Evolutionary conservation across 2,113 vertebrate genomes (phyloP), one percentile per base, ranked within the genome.

Genomic region (Xenopus laevis): DNA sequence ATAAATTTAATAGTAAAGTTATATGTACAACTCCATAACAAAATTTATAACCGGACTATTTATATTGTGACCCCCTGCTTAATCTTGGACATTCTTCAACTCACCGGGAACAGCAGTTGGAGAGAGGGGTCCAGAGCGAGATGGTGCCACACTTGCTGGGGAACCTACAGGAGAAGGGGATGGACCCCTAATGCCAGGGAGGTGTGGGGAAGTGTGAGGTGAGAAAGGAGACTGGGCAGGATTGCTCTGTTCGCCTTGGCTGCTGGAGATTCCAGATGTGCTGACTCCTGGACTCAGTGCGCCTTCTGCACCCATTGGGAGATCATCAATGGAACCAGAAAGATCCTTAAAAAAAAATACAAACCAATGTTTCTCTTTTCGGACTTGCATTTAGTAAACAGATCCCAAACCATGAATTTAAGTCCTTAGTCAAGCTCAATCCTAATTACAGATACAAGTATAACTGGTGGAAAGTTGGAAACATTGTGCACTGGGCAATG

Each of bases 151-250:
- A 33, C 97, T 96, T 84, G 96, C 97, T 5, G 97, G 97, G 71
- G 97, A 99, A 75, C 97, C 96, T 44, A 96, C 95, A 15, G 97
- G 97, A 58, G 97, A 99, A 0, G 97, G 97, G 3, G 97, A 98
- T 17, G 97, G 97, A 79, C 97, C 97, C 84, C 97, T 88, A 83
- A 99, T 96, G 82, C 97, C 96, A 79, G 96, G 94, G 86, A 98
- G 90, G 86, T 98, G 97, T 83, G 97, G 97, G 78, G 97, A 99
- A 59, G 97, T 98, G 87, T 98, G 97, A 76, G 97, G 97, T 81
- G 97, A 99, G 89, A 99, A 99, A 79, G 97, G 97, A 81, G 97
- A 99, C 89, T 98, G 97, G 80, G 97, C 96, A 73, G 96, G 96
- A 83, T 99, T 99, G 81, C 96, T 98, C 90, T 98, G 96, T 84